These are phyloP conservation scores for Pyrgus malvae DNA, from an alignment of 2,888 invertebrate genomes.

Conservation along the genomic window DNA sequence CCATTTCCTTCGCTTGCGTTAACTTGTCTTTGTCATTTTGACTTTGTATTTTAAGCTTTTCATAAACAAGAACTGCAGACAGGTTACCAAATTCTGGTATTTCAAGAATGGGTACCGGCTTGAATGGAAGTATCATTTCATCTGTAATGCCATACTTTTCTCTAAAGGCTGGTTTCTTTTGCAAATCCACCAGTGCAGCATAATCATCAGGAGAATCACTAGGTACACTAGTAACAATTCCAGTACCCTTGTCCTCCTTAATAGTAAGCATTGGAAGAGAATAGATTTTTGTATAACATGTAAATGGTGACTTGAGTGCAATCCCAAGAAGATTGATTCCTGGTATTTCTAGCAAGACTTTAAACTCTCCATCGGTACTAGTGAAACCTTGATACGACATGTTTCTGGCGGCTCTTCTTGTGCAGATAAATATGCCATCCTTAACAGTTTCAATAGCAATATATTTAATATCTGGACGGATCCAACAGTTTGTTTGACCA, in stretches of 20 bases:
- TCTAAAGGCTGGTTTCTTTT: constrained; percentile 95
- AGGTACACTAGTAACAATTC: constrained; percentile 98
- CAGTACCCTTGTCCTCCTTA: constrained; percentile 98
- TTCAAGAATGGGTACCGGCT: constrained; percentile 93
- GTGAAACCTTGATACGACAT: constrained; percentile 98
- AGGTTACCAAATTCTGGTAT: constrained; percentile 95
- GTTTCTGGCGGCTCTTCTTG: constrained; percentile 94
- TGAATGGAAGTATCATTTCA: constrained; percentile 84
- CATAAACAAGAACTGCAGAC: constrained; percentile 91
- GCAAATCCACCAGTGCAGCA: constrained; percentile 96
- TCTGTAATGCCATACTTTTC: constrained; percentile 95
- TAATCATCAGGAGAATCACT: constrained; percentile 99
- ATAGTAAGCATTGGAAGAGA: constrained; percentile 98
- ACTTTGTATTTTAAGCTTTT: constrained; percentile 96
- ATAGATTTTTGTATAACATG: constrained; percentile 91
- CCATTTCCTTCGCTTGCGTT: constrained; percentile 96
- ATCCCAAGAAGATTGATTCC: constrained; percentile 92
- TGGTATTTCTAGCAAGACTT: constrained; percentile 85
- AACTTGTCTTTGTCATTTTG: constrained; percentile 98
- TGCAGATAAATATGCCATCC: constrained; percentile 92
- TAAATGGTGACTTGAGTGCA: constrained; percentile 91
- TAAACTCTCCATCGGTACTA: constrained; percentile 88
- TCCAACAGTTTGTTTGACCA: constrained; percentile 99
- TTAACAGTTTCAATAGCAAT: constrained; percentile 89
- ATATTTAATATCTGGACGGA: constrained; percentile 97